phyloP scores from a whole-genome alignment of 2,113 vertebrate species.

The Sinocyclocheilus anshuiensis region DNA sequence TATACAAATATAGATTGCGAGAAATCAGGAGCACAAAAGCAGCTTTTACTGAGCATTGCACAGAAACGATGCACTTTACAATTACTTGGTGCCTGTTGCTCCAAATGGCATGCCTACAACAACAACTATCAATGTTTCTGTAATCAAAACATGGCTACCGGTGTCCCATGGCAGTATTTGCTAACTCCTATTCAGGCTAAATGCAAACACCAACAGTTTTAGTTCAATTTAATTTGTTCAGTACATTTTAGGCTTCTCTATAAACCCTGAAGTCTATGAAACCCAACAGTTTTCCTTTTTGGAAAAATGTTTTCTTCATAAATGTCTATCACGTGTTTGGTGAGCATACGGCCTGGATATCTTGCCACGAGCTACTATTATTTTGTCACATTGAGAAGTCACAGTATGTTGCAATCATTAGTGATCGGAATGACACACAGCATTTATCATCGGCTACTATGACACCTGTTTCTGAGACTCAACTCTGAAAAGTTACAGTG shows the following conservation, averaged over 20 bases:
- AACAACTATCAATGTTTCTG: slow-evolving; percentile 48
- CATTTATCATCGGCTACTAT: not conserved
- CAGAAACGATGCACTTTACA: not conserved
- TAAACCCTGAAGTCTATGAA: slow-evolving; percentile 32
- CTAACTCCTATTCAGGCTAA: not conserved
- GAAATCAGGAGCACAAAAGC: slow-evolving; percentile 2
- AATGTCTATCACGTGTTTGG: not conserved
- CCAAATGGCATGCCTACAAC: slow-evolving; percentile 13
- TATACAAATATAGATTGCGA: slow-evolving; percentile 1
- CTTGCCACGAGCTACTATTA: not conserved
- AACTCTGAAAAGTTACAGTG: not conserved
- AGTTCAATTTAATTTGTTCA: not conserved
- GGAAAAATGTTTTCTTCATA: slow-evolving; percentile 19
- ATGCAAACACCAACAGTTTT: not conserved
- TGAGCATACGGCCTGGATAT: not conserved
- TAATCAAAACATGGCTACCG: slow-evolving; percentile 52
- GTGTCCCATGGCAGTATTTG: slow-evolving; percentile 28
- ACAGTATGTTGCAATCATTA: not conserved
- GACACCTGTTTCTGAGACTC: slow-evolving; percentile 24
- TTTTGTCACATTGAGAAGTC: not conserved
- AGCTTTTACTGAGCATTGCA: not conserved
- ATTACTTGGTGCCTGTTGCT: slow-evolving; percentile 14
- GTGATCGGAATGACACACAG: not conserved
- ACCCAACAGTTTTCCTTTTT: not conserved
- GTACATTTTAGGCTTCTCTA: not conserved